Evolutionary conservation across 2,113 vertebrate species (phyloP), one percentile per base, ranked within the genome.

Genomic region (Equus przewalskii): DNA sequence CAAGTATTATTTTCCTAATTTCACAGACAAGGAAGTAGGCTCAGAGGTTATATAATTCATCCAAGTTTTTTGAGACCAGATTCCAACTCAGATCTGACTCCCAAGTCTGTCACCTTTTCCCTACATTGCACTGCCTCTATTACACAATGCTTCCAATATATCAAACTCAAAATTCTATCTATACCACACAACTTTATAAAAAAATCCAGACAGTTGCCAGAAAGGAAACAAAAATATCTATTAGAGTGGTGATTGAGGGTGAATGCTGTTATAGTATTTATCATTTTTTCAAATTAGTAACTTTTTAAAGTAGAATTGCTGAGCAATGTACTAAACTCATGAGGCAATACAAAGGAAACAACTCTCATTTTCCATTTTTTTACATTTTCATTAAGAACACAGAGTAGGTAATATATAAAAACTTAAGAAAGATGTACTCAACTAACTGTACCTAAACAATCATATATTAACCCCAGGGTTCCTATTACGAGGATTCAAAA

Each of bases 221-320:
- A 22, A 94, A 91, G n/a, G 22, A 91, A 97, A 93, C 64, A 97
- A 97, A 96, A 91, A 51, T 60, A 58, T 56, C 65, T 67, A 86
- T 41, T 28, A 54, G 14, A 60, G 41, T 82, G 54, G 22, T 93
- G 51, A 94, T n/a, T 89, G 85, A 72, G 24, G 51, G 30, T 89
- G 60, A 93, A 89, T 85, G 24, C 22, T 97, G 24, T 70, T 60
- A 91, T 4, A 96, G 7, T 84, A 89, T 64, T 67, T 67, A 86
- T 49, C 41, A n/a, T 73, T 82, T 88, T 54, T 91, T 94, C 6
- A 26, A 97, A 54, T 62, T 67, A 90, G 41, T 7, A 80, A 84
- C 30, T 93, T 93, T 88, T 91, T 46, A 93, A 93, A 87, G 36
- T 3, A 79, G 14, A 46, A 95, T 15, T 92, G 4, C 33, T 96